phyloP scores from a whole-genome alignment of 2,113 vertebrate species.

The Daboia siamensis region DNA sequence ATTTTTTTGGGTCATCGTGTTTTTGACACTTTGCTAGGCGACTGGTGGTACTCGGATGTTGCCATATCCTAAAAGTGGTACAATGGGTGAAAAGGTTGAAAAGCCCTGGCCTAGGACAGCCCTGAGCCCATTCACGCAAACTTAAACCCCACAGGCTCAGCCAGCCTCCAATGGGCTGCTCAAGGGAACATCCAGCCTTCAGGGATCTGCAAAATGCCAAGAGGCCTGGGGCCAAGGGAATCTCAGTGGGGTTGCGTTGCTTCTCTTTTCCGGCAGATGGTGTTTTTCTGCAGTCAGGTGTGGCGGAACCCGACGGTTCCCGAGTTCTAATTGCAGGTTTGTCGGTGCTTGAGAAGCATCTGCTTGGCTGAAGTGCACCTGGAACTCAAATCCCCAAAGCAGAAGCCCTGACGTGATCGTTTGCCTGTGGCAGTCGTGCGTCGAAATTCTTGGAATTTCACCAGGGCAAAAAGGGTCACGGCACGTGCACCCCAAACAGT shows the following conservation, averaged over 20 bases:
- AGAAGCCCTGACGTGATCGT: not conserved
- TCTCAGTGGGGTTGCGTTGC: not conserved
- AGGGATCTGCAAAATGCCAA: not conserved
- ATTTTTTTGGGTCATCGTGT: no score
- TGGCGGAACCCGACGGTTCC: not conserved
- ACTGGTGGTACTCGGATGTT: no score
- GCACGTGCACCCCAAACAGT: no score
- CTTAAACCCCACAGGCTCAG: not conserved
- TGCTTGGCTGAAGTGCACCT: not conserved
- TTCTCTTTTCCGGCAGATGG: not conserved
- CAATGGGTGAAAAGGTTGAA: no score
- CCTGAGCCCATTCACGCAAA: not conserved
- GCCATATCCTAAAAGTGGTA: no score
- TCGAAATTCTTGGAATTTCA: not conserved
- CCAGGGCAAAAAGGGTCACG: not conserved
- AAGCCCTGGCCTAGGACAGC: not conserved
- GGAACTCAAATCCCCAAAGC: not conserved
- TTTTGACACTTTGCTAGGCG: no score
- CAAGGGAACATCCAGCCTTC: not conserved
- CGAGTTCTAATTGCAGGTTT: not conserved
- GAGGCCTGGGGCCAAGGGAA: not conserved
- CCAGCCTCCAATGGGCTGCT: not conserved
- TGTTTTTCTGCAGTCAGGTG: not conserved
- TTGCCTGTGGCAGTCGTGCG: no score
- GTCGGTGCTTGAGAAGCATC: not conserved